Percentiles rank a stretch among this genome's conserved stretches.
Evolutionary conservation across 2,113 vertebrate genomes (phyloP).

Genomic region (Bungarus multicinctus): DNA sequence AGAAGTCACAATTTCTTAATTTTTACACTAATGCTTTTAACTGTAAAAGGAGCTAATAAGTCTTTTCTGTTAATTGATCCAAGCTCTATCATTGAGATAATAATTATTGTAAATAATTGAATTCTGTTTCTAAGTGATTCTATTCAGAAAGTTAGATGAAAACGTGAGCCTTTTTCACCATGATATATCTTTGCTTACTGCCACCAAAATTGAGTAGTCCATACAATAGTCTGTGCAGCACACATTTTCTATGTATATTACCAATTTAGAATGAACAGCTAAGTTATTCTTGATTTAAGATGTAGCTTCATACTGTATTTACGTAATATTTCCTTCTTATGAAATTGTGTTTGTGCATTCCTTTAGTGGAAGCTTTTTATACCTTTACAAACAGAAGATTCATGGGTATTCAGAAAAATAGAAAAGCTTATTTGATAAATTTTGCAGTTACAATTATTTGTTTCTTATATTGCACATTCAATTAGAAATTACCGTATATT

Average conservation of each 20-base stretch:
- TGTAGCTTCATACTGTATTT: background rate
- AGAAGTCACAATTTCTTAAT: too few species aligned
- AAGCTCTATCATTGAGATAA: background rate
- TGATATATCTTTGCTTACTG: too few species aligned
- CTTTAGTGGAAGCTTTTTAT: background rate
- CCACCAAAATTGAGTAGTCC: too few species aligned
- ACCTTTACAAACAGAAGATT: background rate
- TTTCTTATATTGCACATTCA: background rate
- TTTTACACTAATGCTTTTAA: too few species aligned
- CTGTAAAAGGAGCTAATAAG: too few species aligned
- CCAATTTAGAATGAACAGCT: background rate
- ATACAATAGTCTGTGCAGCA: background rate
- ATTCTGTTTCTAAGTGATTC: background rate
- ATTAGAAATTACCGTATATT: background rate
- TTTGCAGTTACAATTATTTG: background rate
- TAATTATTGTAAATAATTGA: background rate
- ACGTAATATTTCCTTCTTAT: background rate
- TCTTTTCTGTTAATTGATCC: too few species aligned
- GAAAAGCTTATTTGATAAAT: background rate
- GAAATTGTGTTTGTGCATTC: slow-evolving; percentile 11
- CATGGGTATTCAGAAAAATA: background rate
- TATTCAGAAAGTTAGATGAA: background rate
- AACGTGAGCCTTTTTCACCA: background rate
- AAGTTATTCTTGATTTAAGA: background rate
- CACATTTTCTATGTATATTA: background rate